Evolutionary conservation across 2,797 vertebrate genomes (phyloP).

Genomic region (Tiaroga cobitis): DNA sequence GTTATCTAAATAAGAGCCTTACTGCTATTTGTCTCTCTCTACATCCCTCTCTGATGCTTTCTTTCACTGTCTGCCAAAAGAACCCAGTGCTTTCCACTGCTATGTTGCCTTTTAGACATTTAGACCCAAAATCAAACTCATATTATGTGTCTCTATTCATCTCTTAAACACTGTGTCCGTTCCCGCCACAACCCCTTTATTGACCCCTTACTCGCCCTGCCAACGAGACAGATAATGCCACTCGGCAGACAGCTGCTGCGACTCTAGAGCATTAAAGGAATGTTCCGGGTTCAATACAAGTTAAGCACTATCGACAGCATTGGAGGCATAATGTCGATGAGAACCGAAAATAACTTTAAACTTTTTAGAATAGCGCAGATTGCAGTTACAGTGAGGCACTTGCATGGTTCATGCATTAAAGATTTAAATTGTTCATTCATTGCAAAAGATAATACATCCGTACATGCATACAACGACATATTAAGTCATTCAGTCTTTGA

Average conservation of each 20-base stretch:
- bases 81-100: neutral
- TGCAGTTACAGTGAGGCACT: neutral
- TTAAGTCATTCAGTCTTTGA: neutral
- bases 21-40: conserved; percentile 10
- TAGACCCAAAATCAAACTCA: conserved; percentile 1
- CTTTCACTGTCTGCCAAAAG: conserved; percentile 26
- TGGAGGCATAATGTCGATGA: neutral
- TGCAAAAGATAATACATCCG: neutral
- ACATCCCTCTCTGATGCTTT: neutral
- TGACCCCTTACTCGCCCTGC: conserved; percentile 1
- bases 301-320: neutral
- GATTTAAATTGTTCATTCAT: neutral
- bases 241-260: conserved; percentile 27
- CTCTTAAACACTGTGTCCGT: conserved; percentile 38
- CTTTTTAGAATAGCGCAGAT: neutral
- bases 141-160: conserved; percentile 31
- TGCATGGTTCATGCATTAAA: neutral
- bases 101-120: neutral
- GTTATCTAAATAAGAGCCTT: conserved; percentile 36
- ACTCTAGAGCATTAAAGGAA: conserved; percentile 22
- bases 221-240: conserved; percentile 11
- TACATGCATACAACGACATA: neutral
- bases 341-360: neutral
- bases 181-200: conserved; percentile 28
- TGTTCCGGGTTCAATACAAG: neutral